Evolutionary conservation across 2,888 invertebrate species (phyloP).

Genomic region (Bruchidius siliquastri): DNA sequence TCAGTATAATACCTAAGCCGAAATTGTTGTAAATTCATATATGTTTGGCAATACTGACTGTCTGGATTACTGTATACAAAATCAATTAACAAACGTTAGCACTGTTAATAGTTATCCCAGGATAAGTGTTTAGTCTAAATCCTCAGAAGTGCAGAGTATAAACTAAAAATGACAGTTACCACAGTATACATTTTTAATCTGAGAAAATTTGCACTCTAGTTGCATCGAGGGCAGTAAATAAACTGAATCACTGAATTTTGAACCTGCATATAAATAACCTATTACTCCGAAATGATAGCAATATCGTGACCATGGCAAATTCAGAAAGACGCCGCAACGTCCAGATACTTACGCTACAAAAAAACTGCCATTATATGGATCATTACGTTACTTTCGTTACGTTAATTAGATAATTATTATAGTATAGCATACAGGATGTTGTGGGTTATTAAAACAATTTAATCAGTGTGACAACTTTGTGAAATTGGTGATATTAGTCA

Average conservation of each 20-base stretch:
- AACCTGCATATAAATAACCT: not conserved
- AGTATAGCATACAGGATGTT: not conserved
- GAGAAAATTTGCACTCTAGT: not conserved
- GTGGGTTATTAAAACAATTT: slow-evolving; percentile 1
- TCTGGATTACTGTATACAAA: too few relatives aligned
- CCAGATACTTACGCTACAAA: not conserved
- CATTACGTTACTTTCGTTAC: slow-evolving; percentile 3
- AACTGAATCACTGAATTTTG: not conserved
- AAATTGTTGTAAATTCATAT: too few relatives aligned
- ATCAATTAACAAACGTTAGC: too few relatives aligned
- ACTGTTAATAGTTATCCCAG: too few relatives aligned
- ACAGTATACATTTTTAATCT: too few relatives aligned
- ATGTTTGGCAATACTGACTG: too few relatives aligned
- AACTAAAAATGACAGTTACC: too few relatives aligned
- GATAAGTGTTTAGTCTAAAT: too few relatives aligned
- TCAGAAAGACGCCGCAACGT: not conserved
- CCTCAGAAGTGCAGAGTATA: too few relatives aligned
- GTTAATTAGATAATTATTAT: slow-evolving; percentile 6
- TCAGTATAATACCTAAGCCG: too few relatives aligned
- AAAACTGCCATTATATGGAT: not conserved
- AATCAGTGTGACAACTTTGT: slow-evolving; percentile 1
- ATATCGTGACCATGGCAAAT: not conserved
- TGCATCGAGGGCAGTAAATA: not conserved
- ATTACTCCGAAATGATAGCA: not conserved
- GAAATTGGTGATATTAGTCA: not conserved